Conservation (phyloP, 2,113 vertebrate genomes). For the Alaudala cheleensis region DNA sequence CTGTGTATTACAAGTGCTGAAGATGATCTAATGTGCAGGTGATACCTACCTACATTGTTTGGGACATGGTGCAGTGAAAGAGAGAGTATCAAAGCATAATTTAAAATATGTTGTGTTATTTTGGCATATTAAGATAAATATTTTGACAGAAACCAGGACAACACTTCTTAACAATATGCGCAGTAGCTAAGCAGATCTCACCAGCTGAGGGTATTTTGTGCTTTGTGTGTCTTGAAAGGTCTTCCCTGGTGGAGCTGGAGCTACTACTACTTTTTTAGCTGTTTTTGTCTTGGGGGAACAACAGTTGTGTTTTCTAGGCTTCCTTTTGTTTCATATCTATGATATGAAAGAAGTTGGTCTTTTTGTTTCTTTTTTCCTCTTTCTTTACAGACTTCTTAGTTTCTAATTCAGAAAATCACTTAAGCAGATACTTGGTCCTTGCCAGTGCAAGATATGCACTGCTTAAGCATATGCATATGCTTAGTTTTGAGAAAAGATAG, state of each 20-base stretch:
- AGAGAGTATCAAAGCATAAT: neutral
- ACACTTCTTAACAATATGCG: neutral
- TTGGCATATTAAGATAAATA: neutral
- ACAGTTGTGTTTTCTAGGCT: neutral
- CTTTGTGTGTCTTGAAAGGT: neutral
- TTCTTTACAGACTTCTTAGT: neutral
- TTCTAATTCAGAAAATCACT: neutral
- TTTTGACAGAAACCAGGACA: neutral
- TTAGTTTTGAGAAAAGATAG: neutral
- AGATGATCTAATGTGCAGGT: neutral
- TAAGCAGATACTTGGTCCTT: neutral
- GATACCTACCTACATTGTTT: neutral
- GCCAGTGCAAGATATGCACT: neutral
- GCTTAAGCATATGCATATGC: neutral
- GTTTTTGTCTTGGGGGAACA: neutral
- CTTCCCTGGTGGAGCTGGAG: neutral
- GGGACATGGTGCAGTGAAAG: neutral
- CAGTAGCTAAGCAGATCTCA: neutral
- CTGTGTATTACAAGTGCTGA: neutral
- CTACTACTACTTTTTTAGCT: neutral
- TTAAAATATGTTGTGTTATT: neutral
- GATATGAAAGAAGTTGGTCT: neutral
- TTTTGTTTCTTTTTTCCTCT: neutral
- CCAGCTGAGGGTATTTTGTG: neutral
- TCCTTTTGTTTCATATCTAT: neutral